Evolutionary conservation across 2,888 invertebrate species (phyloP).

Genomic region (Panopea generosa): DNA sequence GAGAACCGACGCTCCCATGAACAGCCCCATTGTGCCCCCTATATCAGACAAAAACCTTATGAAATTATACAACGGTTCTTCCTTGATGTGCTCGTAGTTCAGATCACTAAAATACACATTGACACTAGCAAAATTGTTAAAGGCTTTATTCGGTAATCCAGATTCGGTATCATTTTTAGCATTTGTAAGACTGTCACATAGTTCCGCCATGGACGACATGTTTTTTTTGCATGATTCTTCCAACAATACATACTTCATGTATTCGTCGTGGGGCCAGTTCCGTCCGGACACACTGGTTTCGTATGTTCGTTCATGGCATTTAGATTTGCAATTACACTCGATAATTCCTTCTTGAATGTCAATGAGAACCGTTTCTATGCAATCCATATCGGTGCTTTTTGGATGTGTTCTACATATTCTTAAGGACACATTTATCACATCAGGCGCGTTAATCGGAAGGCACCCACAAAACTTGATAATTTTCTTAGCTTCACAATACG

Average conservation of each 20-base stretch:
- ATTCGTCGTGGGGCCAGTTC: slow-evolving; percentile 10
- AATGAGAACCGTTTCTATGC: no score
- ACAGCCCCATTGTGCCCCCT: slow-evolving; percentile 63
- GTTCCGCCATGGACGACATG: slow-evolving; percentile 5
- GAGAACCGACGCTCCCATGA: slow-evolving; percentile 61
- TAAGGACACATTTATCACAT: neutral
- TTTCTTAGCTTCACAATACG: neutral
- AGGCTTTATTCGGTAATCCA: neutral
- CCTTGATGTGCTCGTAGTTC: slow-evolving; percentile 14
- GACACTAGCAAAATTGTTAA: slow-evolving; percentile 17
- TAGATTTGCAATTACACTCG: slow-evolving; percentile 3
- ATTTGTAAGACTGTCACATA: neutral
- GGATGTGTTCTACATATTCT: no score
- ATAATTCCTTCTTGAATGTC: neutral
- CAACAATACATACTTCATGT: slow-evolving; percentile 9
- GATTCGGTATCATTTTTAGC: neutral
- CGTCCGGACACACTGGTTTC: slow-evolving; percentile 1
- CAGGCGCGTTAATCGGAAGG: neutral
- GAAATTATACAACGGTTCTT: slow-evolving; percentile 22
- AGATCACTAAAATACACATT: slow-evolving; percentile 31
- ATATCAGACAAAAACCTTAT: slow-evolving; percentile 63
- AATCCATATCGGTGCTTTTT: no score
- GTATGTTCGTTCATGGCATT: slow-evolving; percentile 5
- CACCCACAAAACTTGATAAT: neutral
- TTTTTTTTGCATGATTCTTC: slow-evolving; percentile 9